Conservation (phyloP, 2,113 vertebrate genomes). For the Rhombomys opimus region DNA sequence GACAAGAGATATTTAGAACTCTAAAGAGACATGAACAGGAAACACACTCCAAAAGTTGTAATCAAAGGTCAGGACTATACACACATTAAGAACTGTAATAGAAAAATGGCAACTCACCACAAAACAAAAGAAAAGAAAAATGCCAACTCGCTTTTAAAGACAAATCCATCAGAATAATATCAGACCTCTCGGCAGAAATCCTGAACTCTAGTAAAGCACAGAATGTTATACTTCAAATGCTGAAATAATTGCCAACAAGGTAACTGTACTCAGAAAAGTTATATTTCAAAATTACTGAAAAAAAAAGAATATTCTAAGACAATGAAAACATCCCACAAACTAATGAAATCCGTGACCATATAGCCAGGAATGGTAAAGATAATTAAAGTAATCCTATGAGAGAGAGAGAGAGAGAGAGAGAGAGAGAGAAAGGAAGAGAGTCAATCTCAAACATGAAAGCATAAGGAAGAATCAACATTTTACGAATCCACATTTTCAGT, state of each 20-base stretch:
- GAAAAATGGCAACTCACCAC: not conserved
- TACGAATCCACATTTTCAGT: not conserved
- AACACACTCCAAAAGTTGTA: not conserved
- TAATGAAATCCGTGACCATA: not conserved
- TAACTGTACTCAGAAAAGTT: not conserved
- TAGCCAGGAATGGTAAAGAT: not conserved
- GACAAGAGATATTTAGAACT: not conserved
- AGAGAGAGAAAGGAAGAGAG: not conserved
- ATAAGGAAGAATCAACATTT: not conserved
- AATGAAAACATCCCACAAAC: not conserved
- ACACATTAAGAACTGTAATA: not conserved
- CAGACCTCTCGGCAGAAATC: not conserved
- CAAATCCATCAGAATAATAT: not conserved
- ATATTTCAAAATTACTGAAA: not conserved
- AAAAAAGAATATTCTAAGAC: not conserved
- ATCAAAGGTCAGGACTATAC: not conserved
- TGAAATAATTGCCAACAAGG: not conserved
- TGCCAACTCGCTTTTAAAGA: not conserved
- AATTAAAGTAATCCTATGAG: not conserved
- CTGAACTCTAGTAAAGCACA: not conserved
- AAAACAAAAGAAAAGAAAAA: not conserved
- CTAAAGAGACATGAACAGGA: no score
- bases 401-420: not conserved
- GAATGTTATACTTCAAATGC: not conserved
- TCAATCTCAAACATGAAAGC: not conserved